Evolutionary conservation across 2,797 vertebrate genomes (phyloP).

Genomic region (Ciconia nigra): DNA sequence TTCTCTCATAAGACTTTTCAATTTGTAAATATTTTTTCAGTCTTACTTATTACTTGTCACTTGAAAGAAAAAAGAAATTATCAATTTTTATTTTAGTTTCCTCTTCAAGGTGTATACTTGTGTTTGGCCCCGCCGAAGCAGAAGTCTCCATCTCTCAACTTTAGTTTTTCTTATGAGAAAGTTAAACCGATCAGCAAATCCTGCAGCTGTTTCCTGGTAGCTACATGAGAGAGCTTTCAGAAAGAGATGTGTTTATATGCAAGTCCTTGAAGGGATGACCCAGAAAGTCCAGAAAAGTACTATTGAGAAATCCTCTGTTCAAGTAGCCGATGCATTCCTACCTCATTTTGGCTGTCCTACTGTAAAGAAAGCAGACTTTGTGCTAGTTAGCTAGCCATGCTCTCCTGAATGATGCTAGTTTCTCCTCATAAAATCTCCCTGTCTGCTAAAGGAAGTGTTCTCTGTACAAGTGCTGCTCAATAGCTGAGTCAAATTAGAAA

Average conservation of each 20-base stretch:
- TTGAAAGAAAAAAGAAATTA: not conserved
- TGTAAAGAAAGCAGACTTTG: not conserved
- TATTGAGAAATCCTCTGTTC: not conserved
- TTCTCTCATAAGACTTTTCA: not conserved
- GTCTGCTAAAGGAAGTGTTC: not conserved
- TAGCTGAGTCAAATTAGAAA: not conserved
- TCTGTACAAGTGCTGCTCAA: not conserved
- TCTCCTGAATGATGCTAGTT: not conserved
- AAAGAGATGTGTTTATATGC: not conserved
- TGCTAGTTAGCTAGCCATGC: not conserved
- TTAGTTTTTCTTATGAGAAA: not conserved
- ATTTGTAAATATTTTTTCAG: not conserved
- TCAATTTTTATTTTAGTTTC: not conserved
- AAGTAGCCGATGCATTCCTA: rapidly evolving
- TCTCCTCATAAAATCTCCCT: not conserved
- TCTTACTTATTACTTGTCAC: not conserved
- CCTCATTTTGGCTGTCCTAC: not conserved
- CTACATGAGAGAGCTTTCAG: not conserved
- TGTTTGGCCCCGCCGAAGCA: not conserved
- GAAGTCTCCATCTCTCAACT: not conserved
- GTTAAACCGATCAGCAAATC: not conserved
- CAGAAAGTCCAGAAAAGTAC: not conserved
- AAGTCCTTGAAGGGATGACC: not conserved
- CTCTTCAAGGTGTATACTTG: not conserved
- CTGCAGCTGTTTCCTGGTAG: not conserved